Conservation (phyloP, 2,888 invertebrate species). For the Synergus gifuensis region DNA sequence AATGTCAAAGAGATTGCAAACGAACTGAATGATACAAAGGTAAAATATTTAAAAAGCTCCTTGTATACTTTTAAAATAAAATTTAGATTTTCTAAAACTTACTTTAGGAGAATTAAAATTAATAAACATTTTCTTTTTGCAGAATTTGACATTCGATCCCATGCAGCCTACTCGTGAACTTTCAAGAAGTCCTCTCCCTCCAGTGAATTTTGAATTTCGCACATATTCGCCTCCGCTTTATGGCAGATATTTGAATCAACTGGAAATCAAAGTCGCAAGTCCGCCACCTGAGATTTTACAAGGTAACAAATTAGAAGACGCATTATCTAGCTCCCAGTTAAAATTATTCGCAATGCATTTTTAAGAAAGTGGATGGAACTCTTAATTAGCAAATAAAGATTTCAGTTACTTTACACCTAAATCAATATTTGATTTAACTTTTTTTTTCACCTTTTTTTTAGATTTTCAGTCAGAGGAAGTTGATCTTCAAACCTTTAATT, state of each 20-base stretch:
- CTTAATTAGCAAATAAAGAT: too few species aligned
- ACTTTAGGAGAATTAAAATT: not conserved
- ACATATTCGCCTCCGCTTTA: slow-evolving; percentile 47
- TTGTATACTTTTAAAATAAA: too few species aligned
- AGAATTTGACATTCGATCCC: slow-evolving; percentile 60
- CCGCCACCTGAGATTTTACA: slow-evolving; percentile 26
- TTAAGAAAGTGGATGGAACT: too few species aligned
- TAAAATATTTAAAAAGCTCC: not conserved
- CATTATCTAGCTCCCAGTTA: not conserved
- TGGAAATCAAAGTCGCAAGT: not conserved
- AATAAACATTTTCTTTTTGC: slow-evolving; percentile 35
- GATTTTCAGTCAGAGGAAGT: slow-evolving; percentile 56
- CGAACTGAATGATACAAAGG: not conserved
- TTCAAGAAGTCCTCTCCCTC: slow-evolving; percentile 61
- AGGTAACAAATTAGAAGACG: not conserved
- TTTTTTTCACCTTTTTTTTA: slow-evolving; percentile 36
- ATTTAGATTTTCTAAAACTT: not conserved
- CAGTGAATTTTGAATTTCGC: slow-evolving; percentile 40
- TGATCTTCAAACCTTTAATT: slow-evolving; percentile 66
- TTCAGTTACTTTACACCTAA: not conserved
- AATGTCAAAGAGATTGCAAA: not conserved
- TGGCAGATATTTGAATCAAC: slow-evolving; percentile 25
- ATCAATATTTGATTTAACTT: not conserved
- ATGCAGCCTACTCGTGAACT: slow-evolving; percentile 66
- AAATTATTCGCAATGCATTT: not conserved